Conservation (phyloP, 2,797 vertebrate genomes). For the Eulemur rubriventer region DNA sequence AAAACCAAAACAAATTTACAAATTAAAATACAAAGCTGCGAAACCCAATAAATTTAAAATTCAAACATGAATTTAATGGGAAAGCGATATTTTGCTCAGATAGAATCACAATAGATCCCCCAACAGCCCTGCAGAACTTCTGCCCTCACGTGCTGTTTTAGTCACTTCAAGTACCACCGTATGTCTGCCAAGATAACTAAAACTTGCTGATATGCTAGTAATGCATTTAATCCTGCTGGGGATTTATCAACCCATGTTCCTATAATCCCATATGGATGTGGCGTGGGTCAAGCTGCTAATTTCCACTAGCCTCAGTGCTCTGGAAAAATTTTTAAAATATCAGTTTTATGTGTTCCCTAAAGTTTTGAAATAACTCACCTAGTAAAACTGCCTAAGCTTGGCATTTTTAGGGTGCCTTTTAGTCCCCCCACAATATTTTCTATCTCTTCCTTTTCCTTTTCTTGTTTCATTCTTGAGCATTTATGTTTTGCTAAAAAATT, state of each 20-base stretch:
- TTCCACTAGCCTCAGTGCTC: not conserved
- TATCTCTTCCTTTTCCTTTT: not conserved
- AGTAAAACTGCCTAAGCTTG: not conserved
- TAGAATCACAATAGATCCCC: not conserved
- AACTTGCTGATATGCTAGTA: conserved; percentile 3
- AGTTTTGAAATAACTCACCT: not conserved
- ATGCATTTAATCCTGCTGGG: not conserved
- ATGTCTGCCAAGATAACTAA: not conserved
- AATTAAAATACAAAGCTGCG: not conserved
- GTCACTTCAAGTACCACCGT: not conserved
- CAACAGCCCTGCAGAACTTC: not conserved
- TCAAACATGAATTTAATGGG: conserved; percentile 3
- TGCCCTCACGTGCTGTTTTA: not conserved
- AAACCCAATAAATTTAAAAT: not conserved
- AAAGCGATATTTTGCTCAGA: not conserved
- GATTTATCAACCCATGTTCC: not conserved
- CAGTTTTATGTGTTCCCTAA: conserved; percentile 10
- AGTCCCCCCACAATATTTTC: not conserved
- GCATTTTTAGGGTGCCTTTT: not conserved
- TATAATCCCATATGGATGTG: not conserved
- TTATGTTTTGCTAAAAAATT: conserved; percentile 7
- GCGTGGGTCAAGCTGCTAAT: not conserved
- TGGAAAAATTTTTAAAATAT: not conserved
- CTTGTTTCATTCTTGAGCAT: not conserved
- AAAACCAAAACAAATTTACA: conserved; percentile 34